A percentile compares a stretch with the other conserved stretches of the same genome.
These are phyloP conservation scores for Bothrops jararaca DNA, from an alignment of 2,113 vertebrate genomes.

Conservation along the genomic window DNA sequence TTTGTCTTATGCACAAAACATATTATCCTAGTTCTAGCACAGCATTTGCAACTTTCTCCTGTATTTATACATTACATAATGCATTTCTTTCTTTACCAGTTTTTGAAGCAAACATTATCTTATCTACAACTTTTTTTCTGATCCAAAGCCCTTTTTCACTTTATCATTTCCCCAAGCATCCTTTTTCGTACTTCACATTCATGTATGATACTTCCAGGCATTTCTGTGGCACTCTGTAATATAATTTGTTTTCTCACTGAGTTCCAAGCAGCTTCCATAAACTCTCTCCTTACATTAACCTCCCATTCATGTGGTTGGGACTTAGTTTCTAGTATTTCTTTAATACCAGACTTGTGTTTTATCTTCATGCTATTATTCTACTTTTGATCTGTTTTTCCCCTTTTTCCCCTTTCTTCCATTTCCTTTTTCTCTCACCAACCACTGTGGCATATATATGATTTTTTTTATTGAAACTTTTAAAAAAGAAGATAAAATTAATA, in stretches of 20 bases:
- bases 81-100: neutral
- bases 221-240: neutral
- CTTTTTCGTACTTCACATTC: neutral
- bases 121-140: neutral
- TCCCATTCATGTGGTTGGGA: neutral
- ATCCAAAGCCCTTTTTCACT: neutral
- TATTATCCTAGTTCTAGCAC: neutral
- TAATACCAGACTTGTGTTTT: neutral
- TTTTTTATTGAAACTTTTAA: neutral
- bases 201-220: neutral
- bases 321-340: neutral
- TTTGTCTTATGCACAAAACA: neutral
- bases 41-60: neutral
- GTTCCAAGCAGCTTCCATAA: neutral
- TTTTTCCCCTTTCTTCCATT: neutral
- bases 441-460: neutral
- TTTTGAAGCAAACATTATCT: neutral
- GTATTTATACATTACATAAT: neutral
- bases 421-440: neutral
- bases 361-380: neutral
- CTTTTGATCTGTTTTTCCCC: neutral
- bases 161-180: neutral
- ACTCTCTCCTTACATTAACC: neutral
- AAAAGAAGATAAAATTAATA: neutral
- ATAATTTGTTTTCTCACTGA: neutral